These are phyloP conservation scores for Athripsodes cinereus DNA, from an alignment of 2,888 invertebrate species.

Conservation along the genomic window DNA sequence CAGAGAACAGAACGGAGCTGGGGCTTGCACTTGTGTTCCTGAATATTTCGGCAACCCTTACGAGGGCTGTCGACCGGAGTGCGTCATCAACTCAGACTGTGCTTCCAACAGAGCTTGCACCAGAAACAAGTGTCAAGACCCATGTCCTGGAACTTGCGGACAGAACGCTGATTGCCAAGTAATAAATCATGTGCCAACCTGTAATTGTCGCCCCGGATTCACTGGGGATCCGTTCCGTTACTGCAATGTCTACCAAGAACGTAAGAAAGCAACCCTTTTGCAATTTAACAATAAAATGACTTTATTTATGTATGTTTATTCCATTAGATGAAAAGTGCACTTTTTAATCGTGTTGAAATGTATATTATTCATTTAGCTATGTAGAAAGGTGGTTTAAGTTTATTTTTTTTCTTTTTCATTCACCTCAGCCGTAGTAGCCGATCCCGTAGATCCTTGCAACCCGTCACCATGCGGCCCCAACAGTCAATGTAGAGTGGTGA, in stretches of 20 bases:
- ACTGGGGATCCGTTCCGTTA: constrained; percentile 65
- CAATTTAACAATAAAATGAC: no score
- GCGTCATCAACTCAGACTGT: constrained; percentile 66
- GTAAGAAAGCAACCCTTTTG: no score
- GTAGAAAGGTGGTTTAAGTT: no score
- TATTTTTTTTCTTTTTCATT: no score
- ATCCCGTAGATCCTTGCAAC: no score
- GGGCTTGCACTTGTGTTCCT: constrained; percentile 58
- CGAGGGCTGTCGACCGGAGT: constrained; percentile 59
- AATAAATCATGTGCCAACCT: constrained; percentile 68
- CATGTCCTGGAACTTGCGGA: constrained; percentile 67
- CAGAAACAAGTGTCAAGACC: constrained; percentile 64
- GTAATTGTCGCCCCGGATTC: constrained; percentile 60
- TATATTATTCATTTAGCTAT: no score
- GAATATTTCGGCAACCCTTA: constrained; percentile 55
- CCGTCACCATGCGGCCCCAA: no score
- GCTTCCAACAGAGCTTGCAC: constrained; percentile 61
- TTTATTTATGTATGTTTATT: no score
- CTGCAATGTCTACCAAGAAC: constrained; percentile 45
- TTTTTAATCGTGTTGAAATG: no score
- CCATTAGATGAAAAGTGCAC: constrained; percentile 32
- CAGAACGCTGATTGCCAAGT: constrained; percentile 67
- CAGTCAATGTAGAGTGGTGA: no score
- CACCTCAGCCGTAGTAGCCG: constrained; percentile 39
- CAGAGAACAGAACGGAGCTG: constrained; percentile 50